phyloP scores from a whole-genome alignment of 2,797 vertebrate species.

The Myiothlypis chrysogaster region DNA sequence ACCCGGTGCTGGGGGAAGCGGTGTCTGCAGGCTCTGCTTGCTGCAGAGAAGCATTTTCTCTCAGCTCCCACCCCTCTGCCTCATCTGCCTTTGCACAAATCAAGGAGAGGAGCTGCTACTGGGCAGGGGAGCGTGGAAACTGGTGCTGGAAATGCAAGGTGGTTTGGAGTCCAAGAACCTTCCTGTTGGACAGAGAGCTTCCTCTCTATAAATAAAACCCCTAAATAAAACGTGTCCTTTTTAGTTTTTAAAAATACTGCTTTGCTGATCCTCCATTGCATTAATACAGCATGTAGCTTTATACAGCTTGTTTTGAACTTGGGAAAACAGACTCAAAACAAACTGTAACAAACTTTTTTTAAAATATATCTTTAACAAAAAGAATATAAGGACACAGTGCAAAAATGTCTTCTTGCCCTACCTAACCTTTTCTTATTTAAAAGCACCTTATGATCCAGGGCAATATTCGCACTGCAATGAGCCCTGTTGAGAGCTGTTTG shows the following conservation, averaged over 20 bases:
- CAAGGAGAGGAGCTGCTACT: background rate
- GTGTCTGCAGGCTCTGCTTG: background rate
- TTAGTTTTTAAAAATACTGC: background rate
- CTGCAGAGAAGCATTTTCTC: background rate
- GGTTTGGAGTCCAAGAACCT: background rate
- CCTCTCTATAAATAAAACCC: too few species aligned
- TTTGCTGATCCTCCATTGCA: background rate
- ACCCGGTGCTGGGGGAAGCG: background rate
- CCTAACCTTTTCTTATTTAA: background rate
- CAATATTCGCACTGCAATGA: background rate
- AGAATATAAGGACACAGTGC: background rate
- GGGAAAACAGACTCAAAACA: background rate
- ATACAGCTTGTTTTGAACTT: background rate
- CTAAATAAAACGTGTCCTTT: background rate
- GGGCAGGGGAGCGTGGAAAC: fast-evolving
- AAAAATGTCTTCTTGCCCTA: background rate
- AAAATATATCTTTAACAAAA: background rate
- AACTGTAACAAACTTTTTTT: background rate
- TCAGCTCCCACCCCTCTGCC: background rate
- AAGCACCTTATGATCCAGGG: background rate
- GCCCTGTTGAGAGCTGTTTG: background rate
- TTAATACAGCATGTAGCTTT: background rate
- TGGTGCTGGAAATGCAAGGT: background rate
- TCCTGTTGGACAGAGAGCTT: background rate
- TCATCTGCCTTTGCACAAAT: background rate